phyloP scores from a whole-genome alignment of 2,113 vertebrate species.

The Callipepla squamata region DNA sequence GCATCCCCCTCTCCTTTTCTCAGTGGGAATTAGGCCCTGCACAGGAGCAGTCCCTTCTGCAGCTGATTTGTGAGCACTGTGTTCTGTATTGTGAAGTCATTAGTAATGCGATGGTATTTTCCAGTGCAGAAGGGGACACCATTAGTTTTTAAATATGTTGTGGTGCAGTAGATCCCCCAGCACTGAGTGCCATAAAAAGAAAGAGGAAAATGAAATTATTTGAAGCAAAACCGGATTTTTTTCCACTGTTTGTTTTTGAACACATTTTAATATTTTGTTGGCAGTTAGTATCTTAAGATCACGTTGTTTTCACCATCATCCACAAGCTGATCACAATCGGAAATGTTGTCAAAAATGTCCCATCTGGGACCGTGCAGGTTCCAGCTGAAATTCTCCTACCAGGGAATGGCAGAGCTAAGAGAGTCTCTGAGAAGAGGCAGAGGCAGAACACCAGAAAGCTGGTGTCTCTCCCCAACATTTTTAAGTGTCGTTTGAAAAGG shows the following conservation, averaged over 20 bases:
- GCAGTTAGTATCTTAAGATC: neutral
- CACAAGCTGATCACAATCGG: neutral
- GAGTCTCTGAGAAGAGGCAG: neutral
- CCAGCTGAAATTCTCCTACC: neutral
- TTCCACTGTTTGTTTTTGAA: neutral
- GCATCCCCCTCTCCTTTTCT: neutral
- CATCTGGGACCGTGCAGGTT: neutral
- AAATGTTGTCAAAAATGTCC: neutral
- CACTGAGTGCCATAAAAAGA: neutral
- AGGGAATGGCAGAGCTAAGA: neutral
- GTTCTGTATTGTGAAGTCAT: neutral
- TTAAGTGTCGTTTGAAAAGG: neutral
- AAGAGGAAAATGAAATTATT: neutral
- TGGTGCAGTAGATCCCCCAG: neutral
- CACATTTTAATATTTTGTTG: neutral
- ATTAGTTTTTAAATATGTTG: neutral
- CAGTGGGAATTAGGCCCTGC: neutral
- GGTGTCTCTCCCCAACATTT: fast-evolving
- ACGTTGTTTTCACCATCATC: neutral
- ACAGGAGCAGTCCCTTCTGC: neutral
- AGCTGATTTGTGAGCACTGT: neutral
- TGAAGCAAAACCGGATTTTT: neutral
- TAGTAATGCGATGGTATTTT: neutral
- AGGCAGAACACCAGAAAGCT: neutral
- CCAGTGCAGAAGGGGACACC: neutral